Evolutionary conservation across 2,888 invertebrate genomes (phyloP), one percentile per base, ranked within the genome.

Genomic region (Melieria omissa): DNA sequence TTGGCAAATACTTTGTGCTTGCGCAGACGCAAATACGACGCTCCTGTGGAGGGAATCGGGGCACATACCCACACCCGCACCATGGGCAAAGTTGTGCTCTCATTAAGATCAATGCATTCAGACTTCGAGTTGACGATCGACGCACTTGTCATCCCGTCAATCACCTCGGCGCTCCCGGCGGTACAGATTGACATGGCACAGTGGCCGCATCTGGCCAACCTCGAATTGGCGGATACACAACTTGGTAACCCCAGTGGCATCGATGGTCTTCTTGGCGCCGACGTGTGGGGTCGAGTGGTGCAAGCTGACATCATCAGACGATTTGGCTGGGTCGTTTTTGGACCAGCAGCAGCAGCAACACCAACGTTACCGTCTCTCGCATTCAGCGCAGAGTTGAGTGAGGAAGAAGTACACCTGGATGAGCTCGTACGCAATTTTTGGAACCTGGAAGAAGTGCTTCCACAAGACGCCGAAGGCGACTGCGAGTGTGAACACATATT

Each of bases 171-270:
- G 12, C 9, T 42, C 42, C 14, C 29, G 14, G 58, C 58, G 4
- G 9, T 16, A 12, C 16, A 57, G 3, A 8, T 57, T 58, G 58
- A 7, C 16, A 14, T 29, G 8, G 14, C 29, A 9, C 16, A 16
- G 29, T 29, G 1, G 29, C 29, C 29, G 29, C 29, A 29, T 2
- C 29, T 65, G 44, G 1, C n/a, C 6, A 8, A 55, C 55, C 46
- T 57, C n/a, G 16, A 65, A 45, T 7, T 42, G 14, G 65, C 65
- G 8, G 57, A 65, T 45, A 4, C 12, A 16, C 55, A 47, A 10
- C 58, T 57, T 60, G 79, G 79, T 10, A 70, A 71, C 9, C 73
- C 77, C 41, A 75, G 76, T 47, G 67, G 14, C n/a, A 70, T 72
- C n/a, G 75, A 74, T 55, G 52, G 70, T 9, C 64, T 75, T 6